phyloP scores from a whole-genome alignment of 2,113 vertebrate genomes.

The Colistium nudipinnis region DNA sequence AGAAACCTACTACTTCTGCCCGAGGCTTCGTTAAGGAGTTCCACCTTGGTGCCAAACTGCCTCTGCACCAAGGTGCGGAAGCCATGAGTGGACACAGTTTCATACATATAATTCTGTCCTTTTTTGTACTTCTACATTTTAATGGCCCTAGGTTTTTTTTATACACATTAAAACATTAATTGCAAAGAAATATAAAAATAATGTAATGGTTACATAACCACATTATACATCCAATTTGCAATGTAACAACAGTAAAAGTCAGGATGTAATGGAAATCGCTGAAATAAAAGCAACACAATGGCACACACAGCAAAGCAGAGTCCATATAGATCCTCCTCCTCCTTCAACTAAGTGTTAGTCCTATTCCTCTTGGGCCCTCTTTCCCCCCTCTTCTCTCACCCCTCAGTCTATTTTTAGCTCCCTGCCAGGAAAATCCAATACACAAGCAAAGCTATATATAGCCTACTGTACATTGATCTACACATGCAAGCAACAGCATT shows the following conservation, averaged over 20 bases:
- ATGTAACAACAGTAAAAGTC: neutral
- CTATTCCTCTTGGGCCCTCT: slow-evolving; percentile 58
- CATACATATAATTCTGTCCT: too few relatives aligned
- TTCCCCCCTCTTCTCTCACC: slow-evolving; percentile 48
- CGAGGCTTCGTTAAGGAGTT: slow-evolving; percentile 51
- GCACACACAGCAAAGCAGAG: neutral
- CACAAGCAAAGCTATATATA: slow-evolving; percentile 62
- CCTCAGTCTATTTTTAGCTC: slow-evolving; percentile 66
- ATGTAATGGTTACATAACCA: too few relatives aligned
- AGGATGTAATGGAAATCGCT: neutral
- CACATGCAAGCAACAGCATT: slow-evolving; percentile 32
- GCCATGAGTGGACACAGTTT: too few relatives aligned
- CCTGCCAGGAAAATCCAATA: slow-evolving; percentile 68
- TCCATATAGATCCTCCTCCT: slow-evolving; percentile 28
- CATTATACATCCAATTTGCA: too few relatives aligned
- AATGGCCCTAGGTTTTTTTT: neutral
- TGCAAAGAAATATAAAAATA: too few relatives aligned
- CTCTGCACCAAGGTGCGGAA: slow-evolving; percentile 27
- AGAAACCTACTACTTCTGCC: too few relatives aligned
- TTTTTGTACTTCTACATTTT: too few relatives aligned
- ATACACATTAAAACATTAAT: neutral
- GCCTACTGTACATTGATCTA: slow-evolving; percentile 51
- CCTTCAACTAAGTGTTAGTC: slow-evolving; percentile 6
- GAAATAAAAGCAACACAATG: slow-evolving; percentile 14
- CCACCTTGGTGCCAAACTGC: slow-evolving; percentile 51